Conservation (phyloP, 2,797 vertebrate genomes). For the Bradypodion ventrale region DNA sequence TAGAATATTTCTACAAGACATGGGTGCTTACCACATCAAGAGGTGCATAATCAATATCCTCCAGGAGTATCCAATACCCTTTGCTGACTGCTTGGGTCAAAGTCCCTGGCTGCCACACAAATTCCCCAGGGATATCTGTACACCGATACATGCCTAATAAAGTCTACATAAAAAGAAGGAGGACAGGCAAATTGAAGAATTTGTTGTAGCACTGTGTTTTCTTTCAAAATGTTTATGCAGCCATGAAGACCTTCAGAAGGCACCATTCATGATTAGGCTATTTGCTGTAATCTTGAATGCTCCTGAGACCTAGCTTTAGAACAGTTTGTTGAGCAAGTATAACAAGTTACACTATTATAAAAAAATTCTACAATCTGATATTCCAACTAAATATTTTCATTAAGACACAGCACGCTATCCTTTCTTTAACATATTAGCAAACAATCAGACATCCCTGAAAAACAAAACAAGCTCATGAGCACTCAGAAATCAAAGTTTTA, state of each 20-base stretch:
- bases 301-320: not conserved
- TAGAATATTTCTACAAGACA: not conserved
- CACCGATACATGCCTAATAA: constrained; percentile 97
- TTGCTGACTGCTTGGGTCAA: constrained; percentile 91
- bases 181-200: not conserved
- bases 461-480: not conserved
- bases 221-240: not conserved
- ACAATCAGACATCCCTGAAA: not conserved
- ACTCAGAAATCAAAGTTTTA: not conserved
- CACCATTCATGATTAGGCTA: not conserved
- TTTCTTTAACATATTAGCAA: not conserved
- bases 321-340: not conserved
- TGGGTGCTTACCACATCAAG: constrained; percentile 88
- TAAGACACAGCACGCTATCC: not conserved
- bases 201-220: not conserved
- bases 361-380: not conserved
- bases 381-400: not conserved
- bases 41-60: constrained; percentile 96
- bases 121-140: constrained; percentile 95
- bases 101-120: constrained; percentile 94
- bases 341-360: not conserved
- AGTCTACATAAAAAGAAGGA: constrained; percentile 74
- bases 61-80: constrained; percentile 94
- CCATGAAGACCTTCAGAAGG: not conserved
- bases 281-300: not conserved